Conservation (phyloP, 2,113 vertebrate species). For the Hemicordylus capensis region DNA sequence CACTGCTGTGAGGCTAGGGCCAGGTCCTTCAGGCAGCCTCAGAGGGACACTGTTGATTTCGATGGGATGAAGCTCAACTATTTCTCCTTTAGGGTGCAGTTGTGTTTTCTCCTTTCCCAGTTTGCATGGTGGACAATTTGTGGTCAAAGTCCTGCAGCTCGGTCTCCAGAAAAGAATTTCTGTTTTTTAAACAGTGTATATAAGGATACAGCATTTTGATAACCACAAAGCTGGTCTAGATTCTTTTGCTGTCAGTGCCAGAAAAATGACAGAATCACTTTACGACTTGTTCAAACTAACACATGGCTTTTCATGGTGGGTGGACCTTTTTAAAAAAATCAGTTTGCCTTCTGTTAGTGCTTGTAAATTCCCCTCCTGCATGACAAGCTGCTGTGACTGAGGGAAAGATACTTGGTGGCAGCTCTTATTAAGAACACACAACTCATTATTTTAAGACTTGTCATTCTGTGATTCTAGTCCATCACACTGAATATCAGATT, state of each 20-base stretch:
- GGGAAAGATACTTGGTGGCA: background rate
- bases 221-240: constrained; percentile 39
- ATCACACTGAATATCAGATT: too few relatives aligned
- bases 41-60: constrained; percentile 39
- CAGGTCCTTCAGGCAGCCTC: constrained; percentile 58
- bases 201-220: constrained; percentile 38
- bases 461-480: too few relatives aligned
- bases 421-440: background rate
- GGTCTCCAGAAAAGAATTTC: constrained; percentile 27
- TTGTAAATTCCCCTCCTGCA: too few relatives aligned
- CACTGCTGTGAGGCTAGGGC: constrained; percentile 55
- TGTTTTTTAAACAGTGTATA: constrained; percentile 32
- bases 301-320: constrained; percentile 30
- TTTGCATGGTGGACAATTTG: constrained; percentile 8
- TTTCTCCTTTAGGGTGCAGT: constrained; percentile 38
- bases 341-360: background rate
- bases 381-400: constrained; percentile 23
- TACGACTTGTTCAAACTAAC: constrained; percentile 51
- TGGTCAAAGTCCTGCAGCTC: background rate
- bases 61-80: constrained; percentile 13
- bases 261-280: background rate
- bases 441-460: too few relatives aligned
- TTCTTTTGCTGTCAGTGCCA: constrained; percentile 25
- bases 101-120: constrained; percentile 55
- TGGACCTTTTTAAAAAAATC: constrained; percentile 25